Evolutionary conservation across 2,797 vertebrate species (phyloP).

Genomic region (Parauchenoglanis ngamensis): DNA sequence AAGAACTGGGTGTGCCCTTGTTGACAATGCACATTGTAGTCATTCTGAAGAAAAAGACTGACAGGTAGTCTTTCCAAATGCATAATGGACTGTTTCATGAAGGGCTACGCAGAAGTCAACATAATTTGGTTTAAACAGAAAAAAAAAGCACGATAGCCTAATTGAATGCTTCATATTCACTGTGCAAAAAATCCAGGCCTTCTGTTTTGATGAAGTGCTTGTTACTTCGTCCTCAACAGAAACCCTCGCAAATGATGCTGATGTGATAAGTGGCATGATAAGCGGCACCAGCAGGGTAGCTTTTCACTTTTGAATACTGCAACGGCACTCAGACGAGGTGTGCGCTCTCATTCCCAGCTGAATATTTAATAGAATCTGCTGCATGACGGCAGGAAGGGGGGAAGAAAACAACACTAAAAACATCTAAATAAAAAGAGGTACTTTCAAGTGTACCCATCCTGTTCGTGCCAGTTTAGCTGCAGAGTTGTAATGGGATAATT

Average conservation of each 20-base stretch:
- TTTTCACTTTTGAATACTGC: background rate
- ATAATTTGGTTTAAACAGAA: background rate
- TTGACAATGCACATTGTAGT: background rate
- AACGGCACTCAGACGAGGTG: background rate
- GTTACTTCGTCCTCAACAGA: background rate
- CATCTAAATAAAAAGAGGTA: background rate
- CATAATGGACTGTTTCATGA: background rate
- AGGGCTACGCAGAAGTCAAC: background rate
- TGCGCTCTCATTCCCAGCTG: background rate
- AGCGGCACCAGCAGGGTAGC: background rate
- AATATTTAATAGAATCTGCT: slow-evolving; percentile 7
- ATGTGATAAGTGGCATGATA: slow-evolving; percentile 5
- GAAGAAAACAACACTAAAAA: background rate
- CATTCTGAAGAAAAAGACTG: background rate
- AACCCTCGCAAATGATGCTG: slow-evolving; percentile 13
- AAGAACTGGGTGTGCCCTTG: background rate
- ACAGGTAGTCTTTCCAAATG: background rate
- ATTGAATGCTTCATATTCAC: background rate
- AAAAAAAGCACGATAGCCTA: background rate
- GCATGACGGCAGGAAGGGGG: background rate
- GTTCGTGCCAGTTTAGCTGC: background rate
- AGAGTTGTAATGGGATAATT: slow-evolving; percentile 15
- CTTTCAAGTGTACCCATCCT: slow-evolving; percentile 9
- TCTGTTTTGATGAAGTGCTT: background rate
- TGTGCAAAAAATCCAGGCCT: background rate